Evolutionary conservation across 2,113 vertebrate genomes (phyloP), one percentile per base, ranked within the genome.

Genomic region (Apaloderma vittatum): DNA sequence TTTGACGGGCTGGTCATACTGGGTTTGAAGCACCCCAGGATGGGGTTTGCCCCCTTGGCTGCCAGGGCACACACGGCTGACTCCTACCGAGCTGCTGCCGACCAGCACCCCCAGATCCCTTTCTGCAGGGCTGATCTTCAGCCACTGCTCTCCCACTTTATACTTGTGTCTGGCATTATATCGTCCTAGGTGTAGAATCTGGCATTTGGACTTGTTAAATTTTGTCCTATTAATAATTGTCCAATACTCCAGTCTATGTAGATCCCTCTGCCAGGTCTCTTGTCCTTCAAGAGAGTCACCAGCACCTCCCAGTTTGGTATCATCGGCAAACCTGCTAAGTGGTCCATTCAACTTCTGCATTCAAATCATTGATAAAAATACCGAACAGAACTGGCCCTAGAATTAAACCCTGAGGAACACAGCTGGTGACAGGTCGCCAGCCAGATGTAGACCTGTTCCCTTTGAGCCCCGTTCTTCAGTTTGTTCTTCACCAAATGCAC

Each of bases 61-160:
- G 37, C 40, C 51, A 46, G 36, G 40, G 40, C 40, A 40, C 40
- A 40, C 40, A 40, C 40, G 10, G 40, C 40, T 40, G 40, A 4
- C 36, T 46, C 11, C 1, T 21, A 12, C 1, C 9, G 32, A 24
- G 16, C 27, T 73, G 9, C 52, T 77, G 77, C 24, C 0, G 0
- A 26, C 20, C 46, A 30, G 32, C 77, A 61, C 13, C 37, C 22
- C 30, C 34, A 67, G 34, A 6, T 46, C 22, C 59, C 12, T 67
- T 62, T 40, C 27, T 27, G 15, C 48, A 79, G 36, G 34, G 15
- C 43, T 83, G 32, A 1, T 63, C 24, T 74, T 12, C 27, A 62
- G 32, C 45, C 21, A 8, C 65, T 49, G 8, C 27, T 49, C 22
- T 59, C 24, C 36, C 55, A 43, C 0, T 36, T 32, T 20, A 10